A percentile compares a stretch with the other conserved stretches of the same genome.
Evolutionary conservation across 2,888 invertebrate genomes (phyloP).

Genomic region (Cheilosia vernalis): DNA sequence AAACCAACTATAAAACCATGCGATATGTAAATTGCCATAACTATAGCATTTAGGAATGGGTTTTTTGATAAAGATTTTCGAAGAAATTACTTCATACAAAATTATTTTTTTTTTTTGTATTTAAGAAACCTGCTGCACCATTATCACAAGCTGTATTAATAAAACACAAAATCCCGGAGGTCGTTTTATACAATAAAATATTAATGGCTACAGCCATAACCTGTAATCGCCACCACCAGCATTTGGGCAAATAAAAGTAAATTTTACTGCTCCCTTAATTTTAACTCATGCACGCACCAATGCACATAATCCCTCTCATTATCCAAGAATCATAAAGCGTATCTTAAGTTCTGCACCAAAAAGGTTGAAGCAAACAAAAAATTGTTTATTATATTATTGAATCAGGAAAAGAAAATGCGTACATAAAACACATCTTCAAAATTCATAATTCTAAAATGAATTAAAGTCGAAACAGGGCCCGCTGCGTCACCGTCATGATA

Average conservation of each 20-base stretch:
- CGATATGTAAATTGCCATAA: too few species aligned
- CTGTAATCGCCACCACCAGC: not conserved
- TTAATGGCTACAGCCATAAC: constrained; percentile 24
- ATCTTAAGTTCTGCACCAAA: not conserved
- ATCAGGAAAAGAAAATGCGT: constrained; percentile 39
- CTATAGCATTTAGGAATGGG: too few species aligned
- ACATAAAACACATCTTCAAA: constrained; percentile 42
- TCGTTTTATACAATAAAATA: constrained; percentile 32
- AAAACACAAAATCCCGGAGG: constrained; percentile 20
- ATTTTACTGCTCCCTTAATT: constrained; percentile 46
- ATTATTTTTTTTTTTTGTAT: not conserved
- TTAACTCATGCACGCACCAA: constrained; percentile 29
- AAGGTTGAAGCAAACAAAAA: not conserved
- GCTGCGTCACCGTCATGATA: constrained; percentile 10
- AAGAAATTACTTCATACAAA: not conserved
- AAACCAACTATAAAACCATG: too few species aligned
- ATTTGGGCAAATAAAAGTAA: constrained; percentile 7
- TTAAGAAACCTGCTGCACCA: not conserved
- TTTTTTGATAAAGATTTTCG: not conserved
- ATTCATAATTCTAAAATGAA: constrained; percentile 39
- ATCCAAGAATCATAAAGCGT: constrained; percentile 19
- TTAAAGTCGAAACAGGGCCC: constrained; percentile 1
- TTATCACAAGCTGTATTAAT: not conserved
- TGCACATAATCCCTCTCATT: constrained; percentile 40
- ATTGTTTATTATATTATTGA: constrained; percentile 27